Base-by-base conservation (phyloP, 2,797 vertebrate species). In the Vespertilio murinus region DNA sequence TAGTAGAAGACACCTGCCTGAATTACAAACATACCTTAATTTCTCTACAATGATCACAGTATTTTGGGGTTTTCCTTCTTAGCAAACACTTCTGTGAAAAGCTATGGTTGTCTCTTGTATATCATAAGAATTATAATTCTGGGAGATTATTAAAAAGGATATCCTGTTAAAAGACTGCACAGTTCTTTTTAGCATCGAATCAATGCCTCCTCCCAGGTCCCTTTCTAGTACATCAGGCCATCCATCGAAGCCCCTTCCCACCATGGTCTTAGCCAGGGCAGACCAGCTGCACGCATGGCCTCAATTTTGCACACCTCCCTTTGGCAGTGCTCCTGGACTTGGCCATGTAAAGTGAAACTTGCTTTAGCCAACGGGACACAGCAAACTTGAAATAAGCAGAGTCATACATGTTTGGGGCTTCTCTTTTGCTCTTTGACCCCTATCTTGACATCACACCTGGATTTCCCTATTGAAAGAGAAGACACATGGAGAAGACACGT, bases 191-290 rank as follows among this genome's bases (percentile, higher is more conserved):
- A 71, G 78, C 25, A 28, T 54, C n/a, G 2, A 49, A 8, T 12
- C 18, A 9, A 2, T 42, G 11, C 40, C 14, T 59, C 30, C 75
- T 35, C 22, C 40, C 35, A 13, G 2, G 0, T 2, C 22, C 40
- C 17, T 77, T n/a, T 23, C 14, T 54, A 3, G 3, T 20, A 13
- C 17, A 61, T 12, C 18, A 81, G 65, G 42, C 38, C 12, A 2
- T n/a, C 35, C 28, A 38, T 0, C 0, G 30, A 73, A 38, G 71
- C 0, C 0, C 2, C 47, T 38, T 69, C 1, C 0, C 22, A 13
- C 1, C 28, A 20, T 3, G 14, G 35, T 10, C 23, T 74, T 33
- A 25, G 1, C 14, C 1, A 22, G n/a, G 3, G 0, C 18, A 2
- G 3, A 25, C 30, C 16, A 0, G 28, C 4, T 45, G 1, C 1